Conservation (phyloP, 2,113 vertebrate species). For the Leptodactylus fuscus region DNA sequence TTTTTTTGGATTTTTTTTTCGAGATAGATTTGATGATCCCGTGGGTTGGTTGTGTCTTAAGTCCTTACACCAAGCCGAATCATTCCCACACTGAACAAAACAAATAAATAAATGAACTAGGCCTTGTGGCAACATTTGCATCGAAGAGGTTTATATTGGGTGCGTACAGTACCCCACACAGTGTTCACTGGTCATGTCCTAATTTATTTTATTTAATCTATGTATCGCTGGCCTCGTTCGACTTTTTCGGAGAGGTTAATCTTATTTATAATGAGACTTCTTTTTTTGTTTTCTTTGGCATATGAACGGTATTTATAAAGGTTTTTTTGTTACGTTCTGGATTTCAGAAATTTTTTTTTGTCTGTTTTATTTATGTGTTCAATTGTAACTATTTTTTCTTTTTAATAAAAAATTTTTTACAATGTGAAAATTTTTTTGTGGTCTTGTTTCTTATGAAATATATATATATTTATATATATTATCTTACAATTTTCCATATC, state of each 20-base stretch:
- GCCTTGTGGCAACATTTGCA: conserved; percentile 24
- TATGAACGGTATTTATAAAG: conserved; percentile 56
- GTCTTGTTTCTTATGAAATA: neutral
- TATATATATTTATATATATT: no score
- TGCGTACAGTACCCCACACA: conserved; percentile 46
- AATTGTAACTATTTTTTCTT: conserved; percentile 53
- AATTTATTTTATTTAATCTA: conserved; percentile 61
- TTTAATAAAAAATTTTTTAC: conserved; percentile 54
- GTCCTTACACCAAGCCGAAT: conserved; percentile 11
- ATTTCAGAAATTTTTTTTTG: conserved; percentile 44
- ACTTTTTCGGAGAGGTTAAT: neutral
- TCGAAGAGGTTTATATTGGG: conserved; percentile 46
- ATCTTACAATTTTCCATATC: no score
- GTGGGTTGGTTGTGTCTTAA: neutral
- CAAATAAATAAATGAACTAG: neutral
- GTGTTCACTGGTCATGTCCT: conserved; percentile 60
- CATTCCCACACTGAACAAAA: conserved; percentile 52
- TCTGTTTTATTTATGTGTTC: conserved; percentile 56
- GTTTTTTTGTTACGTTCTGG: conserved; percentile 51
- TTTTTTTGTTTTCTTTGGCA: conserved; percentile 28
- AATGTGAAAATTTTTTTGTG: neutral
- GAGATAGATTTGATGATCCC: neutral
- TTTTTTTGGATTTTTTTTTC: neutral
- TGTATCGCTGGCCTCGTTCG: conserved; percentile 34
- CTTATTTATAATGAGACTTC: conserved; percentile 49